Evolutionary conservation across 2,888 invertebrate species (phyloP).

Genomic region (Amphimallon solstitiale): DNA sequence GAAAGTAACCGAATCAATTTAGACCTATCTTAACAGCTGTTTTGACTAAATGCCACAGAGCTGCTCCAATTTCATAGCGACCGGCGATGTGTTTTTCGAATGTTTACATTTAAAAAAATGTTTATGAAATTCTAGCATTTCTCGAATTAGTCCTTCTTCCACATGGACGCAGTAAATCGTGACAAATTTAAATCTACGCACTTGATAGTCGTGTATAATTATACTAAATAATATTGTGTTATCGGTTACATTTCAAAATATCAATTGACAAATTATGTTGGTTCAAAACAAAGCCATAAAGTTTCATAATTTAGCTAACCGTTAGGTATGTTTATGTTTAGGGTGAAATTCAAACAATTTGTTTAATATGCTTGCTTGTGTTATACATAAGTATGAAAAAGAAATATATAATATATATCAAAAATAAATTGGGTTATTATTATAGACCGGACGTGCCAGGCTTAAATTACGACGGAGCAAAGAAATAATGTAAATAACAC

Average conservation of each 20-base stretch:
- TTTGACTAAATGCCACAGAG: slow-evolving; percentile 19
- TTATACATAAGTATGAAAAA: no score
- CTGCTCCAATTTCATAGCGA: slow-evolving; percentile 10
- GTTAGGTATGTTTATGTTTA: not conserved
- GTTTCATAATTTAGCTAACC: slow-evolving; percentile 10
- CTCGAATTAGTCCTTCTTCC: slow-evolving; percentile 11
- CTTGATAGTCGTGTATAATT: slow-evolving; percentile 13
- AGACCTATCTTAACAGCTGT: slow-evolving; percentile 21
- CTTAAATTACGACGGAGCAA: no score
- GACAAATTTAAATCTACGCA: slow-evolving; percentile 10
- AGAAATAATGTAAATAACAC: no score
- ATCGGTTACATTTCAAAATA: slow-evolving; percentile 14
- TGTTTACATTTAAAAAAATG: slow-evolving; percentile 19
- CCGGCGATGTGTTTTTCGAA: not conserved
- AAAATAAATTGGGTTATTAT: no score
- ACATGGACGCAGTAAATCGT: not conserved
- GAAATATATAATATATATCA: no score
- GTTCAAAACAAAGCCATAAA: slow-evolving; percentile 17
- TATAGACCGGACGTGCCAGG: no score
- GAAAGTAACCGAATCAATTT: slow-evolving; percentile 14
- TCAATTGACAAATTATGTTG: slow-evolving; percentile 20
- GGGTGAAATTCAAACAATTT: slow-evolving; percentile 11
- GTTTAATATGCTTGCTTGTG: no score
- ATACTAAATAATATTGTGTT: slow-evolving; percentile 11
- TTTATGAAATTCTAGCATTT: slow-evolving; percentile 6